Conservation (phyloP, 2,797 vertebrate genomes). For the Chaetodon trifasciatus region DNA sequence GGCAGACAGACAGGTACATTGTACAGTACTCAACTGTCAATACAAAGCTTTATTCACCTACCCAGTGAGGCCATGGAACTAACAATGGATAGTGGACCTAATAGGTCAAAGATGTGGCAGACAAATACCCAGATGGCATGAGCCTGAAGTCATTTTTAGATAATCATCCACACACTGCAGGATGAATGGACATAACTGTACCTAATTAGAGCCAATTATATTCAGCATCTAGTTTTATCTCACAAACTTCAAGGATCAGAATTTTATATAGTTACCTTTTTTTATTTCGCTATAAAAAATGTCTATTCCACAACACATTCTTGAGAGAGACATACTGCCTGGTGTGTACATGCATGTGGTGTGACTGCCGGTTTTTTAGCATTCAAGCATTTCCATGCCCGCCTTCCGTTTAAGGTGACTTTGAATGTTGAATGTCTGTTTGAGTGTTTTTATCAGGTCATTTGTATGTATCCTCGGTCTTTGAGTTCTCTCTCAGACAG, state of each 20-base stretch:
- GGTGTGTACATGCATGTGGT: background rate
- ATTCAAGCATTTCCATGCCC: conserved; percentile 33
- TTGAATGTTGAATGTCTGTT: conserved; percentile 48
- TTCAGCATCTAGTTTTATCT: background rate
- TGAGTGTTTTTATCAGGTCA: conserved; percentile 52
- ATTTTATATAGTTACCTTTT: background rate
- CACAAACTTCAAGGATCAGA: background rate
- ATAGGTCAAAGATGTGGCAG: conserved; percentile 32
- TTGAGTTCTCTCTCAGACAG: conserved; percentile 40
- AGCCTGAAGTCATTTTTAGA: conserved; percentile 18
- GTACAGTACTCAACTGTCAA: conserved; percentile 50
- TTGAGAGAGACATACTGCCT: background rate
- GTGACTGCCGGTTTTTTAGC: conserved; percentile 34
- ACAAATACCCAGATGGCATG: conserved; percentile 2
- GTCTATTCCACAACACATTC: background rate
- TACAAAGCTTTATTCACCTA: conserved; percentile 39
- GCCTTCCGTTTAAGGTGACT: conserved; percentile 49
- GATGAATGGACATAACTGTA: background rate
- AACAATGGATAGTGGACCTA: conserved; percentile 9
- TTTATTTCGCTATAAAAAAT: background rate
- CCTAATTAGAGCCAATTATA: background rate
- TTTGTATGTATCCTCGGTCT: conserved; percentile 55
- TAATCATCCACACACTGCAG: background rate
- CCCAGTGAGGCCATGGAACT: conserved; percentile 14
- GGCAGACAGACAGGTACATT: conserved; percentile 65